Evolutionary conservation across 2,888 invertebrate genomes (phyloP), one percentile per base, ranked within the genome.

Genomic region (Congeria kusceri): DNA sequence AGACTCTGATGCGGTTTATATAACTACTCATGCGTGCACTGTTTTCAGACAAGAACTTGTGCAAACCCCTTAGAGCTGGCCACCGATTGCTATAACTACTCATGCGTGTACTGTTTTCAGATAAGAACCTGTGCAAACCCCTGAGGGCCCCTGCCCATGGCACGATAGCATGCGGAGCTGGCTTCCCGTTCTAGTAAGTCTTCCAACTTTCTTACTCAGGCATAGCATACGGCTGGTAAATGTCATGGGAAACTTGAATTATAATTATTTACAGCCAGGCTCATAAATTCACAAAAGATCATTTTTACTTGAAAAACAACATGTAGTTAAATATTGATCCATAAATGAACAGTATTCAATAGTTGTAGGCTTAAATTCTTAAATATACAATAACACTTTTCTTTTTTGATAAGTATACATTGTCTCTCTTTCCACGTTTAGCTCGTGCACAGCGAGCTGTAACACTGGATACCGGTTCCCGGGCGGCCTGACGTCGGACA

Each of bases 371-470:
- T n/a, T n/a, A n/a, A n/a, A n/a, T n/a, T n/a, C n/a, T n/a, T n/a
- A n/a, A n/a, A n/a, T n/a, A n/a, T n/a, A n/a, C n/a, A n/a, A n/a
- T n/a, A n/a, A n/a, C n/a, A n/a, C n/a, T n/a, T n/a, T n/a, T n/a
- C n/a, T n/a, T n/a, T n/a, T n/a, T n/a, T n/a, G n/a, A n/a, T n/a
- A n/a, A n/a, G 3, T 5, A 39, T 11, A 39, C 1, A 11, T 44
- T 39, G 32, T 1, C 25, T 25, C 20, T 25, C 3, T 46, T 67
- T 49, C 20, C 66, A 32, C 47, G 61, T 75, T 29, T 85, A 91
- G 91, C 58, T 76, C 78, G 0, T 91, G 91, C 63, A 84, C 87
- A n/a, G 88, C 88, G 0, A 84, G 84, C 0, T 90, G 89, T 72
- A 81, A 89, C 62, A 53, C 69, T n/a, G 89, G 89, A 9, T 91